Conservation (phyloP, 2,113 vertebrate genomes). For the Nansenia antarctica region DNA sequence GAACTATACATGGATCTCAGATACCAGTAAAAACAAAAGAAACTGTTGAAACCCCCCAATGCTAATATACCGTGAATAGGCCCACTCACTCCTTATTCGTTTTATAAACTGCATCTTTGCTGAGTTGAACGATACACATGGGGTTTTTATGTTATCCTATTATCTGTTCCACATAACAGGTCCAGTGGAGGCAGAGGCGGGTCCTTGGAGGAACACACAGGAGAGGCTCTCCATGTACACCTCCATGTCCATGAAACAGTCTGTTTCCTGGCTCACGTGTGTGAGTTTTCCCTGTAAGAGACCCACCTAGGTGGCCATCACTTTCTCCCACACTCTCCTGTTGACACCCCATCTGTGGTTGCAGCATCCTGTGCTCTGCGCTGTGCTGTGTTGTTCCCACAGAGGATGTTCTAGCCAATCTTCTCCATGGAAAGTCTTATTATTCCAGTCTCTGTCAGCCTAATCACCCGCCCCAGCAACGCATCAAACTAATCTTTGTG, state of each 20-base stretch:
- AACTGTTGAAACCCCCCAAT: too few relatives aligned
- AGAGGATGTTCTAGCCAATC: slow-evolving; percentile 47
- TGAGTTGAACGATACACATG: too few relatives aligned
- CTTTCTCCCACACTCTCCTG: slow-evolving; percentile 11
- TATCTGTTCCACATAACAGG: slow-evolving; percentile 25
- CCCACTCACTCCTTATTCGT: too few relatives aligned
- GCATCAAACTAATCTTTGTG: slow-evolving; percentile 57
- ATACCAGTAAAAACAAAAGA: too few relatives aligned
- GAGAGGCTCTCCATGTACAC: slow-evolving; percentile 24
- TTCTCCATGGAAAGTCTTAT: slow-evolving; percentile 76
- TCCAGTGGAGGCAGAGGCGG: slow-evolving; percentile 20
- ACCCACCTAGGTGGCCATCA: slow-evolving; percentile 22
- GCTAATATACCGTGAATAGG: too few relatives aligned
- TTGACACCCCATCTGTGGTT: slow-evolving; percentile 23
- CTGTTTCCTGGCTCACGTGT: slow-evolving; percentile 48
- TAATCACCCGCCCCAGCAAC: slow-evolving; percentile 48
- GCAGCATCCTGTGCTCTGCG: slow-evolving; percentile 49
- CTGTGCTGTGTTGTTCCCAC: slow-evolving; percentile 31
- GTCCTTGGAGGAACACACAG: slow-evolving; percentile 15
- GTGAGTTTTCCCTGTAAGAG: slow-evolving; percentile 45
- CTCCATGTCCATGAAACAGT: slow-evolving; percentile 25
- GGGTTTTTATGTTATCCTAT: not conserved
- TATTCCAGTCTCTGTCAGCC: slow-evolving; percentile 50
- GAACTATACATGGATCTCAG: too few relatives aligned
- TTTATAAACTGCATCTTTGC: too few relatives aligned